These are phyloP conservation scores for Sesia apiformis DNA, from an alignment of 2,888 invertebrate genomes.

Conservation along the genomic window DNA sequence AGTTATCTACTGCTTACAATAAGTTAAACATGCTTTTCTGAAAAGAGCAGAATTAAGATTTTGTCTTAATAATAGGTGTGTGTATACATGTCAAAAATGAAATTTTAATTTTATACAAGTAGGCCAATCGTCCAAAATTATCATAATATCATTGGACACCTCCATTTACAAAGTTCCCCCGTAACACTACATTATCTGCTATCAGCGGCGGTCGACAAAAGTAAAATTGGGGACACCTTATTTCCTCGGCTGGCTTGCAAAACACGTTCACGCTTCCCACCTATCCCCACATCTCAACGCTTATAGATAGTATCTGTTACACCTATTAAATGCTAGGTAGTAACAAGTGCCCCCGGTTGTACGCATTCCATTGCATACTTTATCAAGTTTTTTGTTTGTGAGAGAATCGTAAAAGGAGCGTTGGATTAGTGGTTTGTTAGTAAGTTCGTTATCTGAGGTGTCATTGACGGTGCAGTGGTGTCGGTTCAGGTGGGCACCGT, in stretches of 20 bases:
- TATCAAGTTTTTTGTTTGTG: not conserved
- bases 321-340: slow-evolving; percentile 36
- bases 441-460: slow-evolving; percentile 20
- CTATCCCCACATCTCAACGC: slow-evolving; percentile 73
- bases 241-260: slow-evolving; percentile 69
- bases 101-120: no score
- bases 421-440: slow-evolving; percentile 18
- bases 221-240: slow-evolving; percentile 70
- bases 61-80: no score
- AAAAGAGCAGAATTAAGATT: no score
- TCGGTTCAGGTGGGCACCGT: slow-evolving; percentile 66
- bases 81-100: no score
- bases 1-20: no score
- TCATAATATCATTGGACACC: slow-evolving; percentile 18
- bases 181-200: slow-evolving; percentile 60
- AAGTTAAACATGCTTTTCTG: no score
- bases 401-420: slow-evolving; percentile 14
- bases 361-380: slow-evolving; percentile 30
- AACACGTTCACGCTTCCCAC: slow-evolving; percentile 72
- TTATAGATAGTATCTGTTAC: slow-evolving; percentile 71
- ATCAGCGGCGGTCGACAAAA: slow-evolving; percentile 62
- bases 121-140: slow-evolving; percentile 6
- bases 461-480: slow-evolving; percentile 30
- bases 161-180: slow-evolving; percentile 45
- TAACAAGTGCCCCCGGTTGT: slow-evolving; percentile 3